Base-by-base conservation (phyloP, 2,797 vertebrate species). In the Trematomus bernacchii region DNA sequence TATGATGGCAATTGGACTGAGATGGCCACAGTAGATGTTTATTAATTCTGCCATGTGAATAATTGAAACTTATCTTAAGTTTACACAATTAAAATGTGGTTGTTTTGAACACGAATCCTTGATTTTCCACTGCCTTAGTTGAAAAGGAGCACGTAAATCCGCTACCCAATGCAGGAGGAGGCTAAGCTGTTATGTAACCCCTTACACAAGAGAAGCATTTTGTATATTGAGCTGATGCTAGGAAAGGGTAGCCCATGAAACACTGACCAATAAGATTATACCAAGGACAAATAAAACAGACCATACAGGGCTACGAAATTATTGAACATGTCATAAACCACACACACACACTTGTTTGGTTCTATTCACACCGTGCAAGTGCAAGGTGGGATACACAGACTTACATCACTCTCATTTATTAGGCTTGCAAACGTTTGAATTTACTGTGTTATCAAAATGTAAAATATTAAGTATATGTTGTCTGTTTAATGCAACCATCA, bases 111-210 rank as follows among this genome's bases (percentile, higher is more conserved):
- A 10, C 55, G 69, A 84, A 76, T 53, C 8, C 40, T 70, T 59
- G 42, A 55, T 73, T 79, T 74, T 65, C 30, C 3, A 68, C 48
- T 54, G 60, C 19, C 46, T 51, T 53, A 52, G 51, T 66, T 90
- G 71, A 74, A 82, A 85, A 85, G 54, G 76, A 91, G 77, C 73
- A 91, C 78, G 88, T 82, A 83, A 90, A 86, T 85, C 84, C 47
- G 13, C 72, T 79, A 79, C 76, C 72, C 74, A 80, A 75, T 66
- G 19, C 88, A 85, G 86, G 90, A 85, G 87, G 88, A 87, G 88
- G 85, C 86, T 89, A 87, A 91, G 84, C 90, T 84, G 79, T 96
- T 96, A 95, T 82, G 87, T 92, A 96, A 95, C 91, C 74, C 82
- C 88, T 94, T 93, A 93, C 73, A 93, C 91, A 94, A 93, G 89